Evolutionary conservation across 2,888 invertebrate genomes (phyloP), one percentile per base, ranked within the genome.

Genomic region (Deilephila porcellus): DNA sequence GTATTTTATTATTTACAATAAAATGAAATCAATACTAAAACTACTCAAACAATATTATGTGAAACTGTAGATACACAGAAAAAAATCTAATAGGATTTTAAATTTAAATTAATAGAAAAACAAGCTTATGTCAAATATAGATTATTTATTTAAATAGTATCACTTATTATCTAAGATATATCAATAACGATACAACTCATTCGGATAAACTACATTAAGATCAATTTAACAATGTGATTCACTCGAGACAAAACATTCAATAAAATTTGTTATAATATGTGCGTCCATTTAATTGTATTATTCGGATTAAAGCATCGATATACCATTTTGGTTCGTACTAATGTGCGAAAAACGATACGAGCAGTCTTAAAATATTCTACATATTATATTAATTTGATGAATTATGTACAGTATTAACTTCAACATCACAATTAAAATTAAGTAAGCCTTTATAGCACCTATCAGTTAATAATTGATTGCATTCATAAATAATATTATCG

Each of bases 381-480:
- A 34, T 64, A 60, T 8, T 64, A 60, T 8, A 32, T 34, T 80
- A 72, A 79, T 86, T 83, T 85, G 83, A 86, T 86, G 82, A 79
- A 77, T 75, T 89, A 88, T 86, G 74, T 88, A 88, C 86, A 87
- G 71, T 77, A 78, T 73, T 78, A 78, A 78, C 78, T 63, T 45
- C 56, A 20, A 52, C 60, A 64, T 71, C 45, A 74, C 56, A 74
- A 67, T 71, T 76, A 76, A 74, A 87, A 86, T 90, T 92, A 92
- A 92, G 91, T 91, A 93, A 91, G 89, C 89, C 82, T 86, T 88
- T 83, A 81, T 91, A 93, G 93, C 93, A 93, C 93, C 93, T 92
- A 91, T 88, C 73, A 83, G 82, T 88, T 73, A 60, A 60, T 60
- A 70, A 32, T 59, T 25, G 19, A 67, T 70, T 53, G 71, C 53